Evolutionary conservation across 2,888 invertebrate species (phyloP), one percentile per base, ranked within the genome.

Genomic region (Strigamia transsilvanica): DNA sequence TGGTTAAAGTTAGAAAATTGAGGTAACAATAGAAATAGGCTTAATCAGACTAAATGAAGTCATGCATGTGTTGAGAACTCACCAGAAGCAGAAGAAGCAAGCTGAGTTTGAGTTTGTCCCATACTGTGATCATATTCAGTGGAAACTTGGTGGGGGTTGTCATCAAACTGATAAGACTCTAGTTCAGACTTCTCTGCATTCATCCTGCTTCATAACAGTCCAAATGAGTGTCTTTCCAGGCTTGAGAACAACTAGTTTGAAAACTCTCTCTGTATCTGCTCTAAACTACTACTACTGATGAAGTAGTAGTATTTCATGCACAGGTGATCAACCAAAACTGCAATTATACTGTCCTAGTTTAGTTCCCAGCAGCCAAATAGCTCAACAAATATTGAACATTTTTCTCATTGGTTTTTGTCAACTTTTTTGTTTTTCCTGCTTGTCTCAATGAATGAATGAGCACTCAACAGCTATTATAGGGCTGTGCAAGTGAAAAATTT

Each of bases 281-380:
- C 61, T 18, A 61, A 18, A 21, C 18, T 61, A 61, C 61, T 61
- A 61, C 61, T 15, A 61, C 61, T 61, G 61, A 61, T 23, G 18
- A 61, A 61, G 61, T 61, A 61, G 61, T 61, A 61, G 23, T 61
- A 61, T 61, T 61, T 61, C 61, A 61, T 61, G 61, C 61, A 61
- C 61, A 61, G 61, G 61, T 61, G n/a, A n/a, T 23, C 61, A 61
- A 61, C 61, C 61, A 61, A 61, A 61, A 61, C 61, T 61, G 61
- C 61, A 61, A 61, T 61, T 61, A 61, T 18, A 15, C 61, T 61
- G 61, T 18, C 61, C 61, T 61, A 61, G 61, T 61, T 61, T 61
- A 61, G 61, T 61, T 21, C 23, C 61, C 23, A 34, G 61, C 61
- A 61, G 18, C 61, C 23, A 61, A 61, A 61, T 61, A 61, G 23